Evolutionary conservation across 2,888 invertebrate species (phyloP).

Genomic region (Noctua fimbriata): DNA sequence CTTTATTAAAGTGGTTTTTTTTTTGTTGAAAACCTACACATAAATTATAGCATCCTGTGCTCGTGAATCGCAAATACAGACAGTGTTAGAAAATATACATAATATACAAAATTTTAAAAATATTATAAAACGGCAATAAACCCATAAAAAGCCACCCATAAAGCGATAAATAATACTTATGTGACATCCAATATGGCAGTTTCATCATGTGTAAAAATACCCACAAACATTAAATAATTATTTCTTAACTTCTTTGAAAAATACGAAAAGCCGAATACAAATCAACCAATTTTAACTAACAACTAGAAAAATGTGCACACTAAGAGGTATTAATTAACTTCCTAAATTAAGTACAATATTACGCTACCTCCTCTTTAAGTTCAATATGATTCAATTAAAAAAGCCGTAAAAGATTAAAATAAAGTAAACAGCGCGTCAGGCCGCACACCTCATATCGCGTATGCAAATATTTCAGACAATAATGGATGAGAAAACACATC

Average conservation of each 20-base stretch:
- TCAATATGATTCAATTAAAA: slow-evolving; percentile 22
- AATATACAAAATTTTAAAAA: slow-evolving; percentile 24
- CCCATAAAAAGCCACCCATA: slow-evolving; percentile 13
- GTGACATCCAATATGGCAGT: not conserved
- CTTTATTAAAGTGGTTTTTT: slow-evolving; percentile 12
- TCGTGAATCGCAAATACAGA: slow-evolving; percentile 69
- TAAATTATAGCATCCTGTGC: slow-evolving; percentile 9
- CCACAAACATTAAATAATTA: not conserved
- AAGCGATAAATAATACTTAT: slow-evolving; percentile 16
- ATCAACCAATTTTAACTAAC: rapidly evolving
- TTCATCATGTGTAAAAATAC: not conserved
- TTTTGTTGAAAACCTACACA: slow-evolving; percentile 7
- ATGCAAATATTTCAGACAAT: slow-evolving; percentile 78
- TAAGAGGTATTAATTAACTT: not conserved
- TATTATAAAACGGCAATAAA: slow-evolving; percentile 23
- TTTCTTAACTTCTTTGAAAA: not conserved
- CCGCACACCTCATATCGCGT: slow-evolving; percentile 62
- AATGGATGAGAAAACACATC: slow-evolving; percentile 75
- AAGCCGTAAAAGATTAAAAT: slow-evolving; percentile 27
- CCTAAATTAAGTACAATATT: not conserved
- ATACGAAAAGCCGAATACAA: not conserved
- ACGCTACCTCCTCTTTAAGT: not conserved
- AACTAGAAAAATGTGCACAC: not conserved
- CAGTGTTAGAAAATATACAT: slow-evolving; percentile 66
- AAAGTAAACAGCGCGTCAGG: slow-evolving; percentile 31